Evolutionary conservation across 1,140 invertebrate species (phyloP).

Genomic region (Pissodes strobi): DNA sequence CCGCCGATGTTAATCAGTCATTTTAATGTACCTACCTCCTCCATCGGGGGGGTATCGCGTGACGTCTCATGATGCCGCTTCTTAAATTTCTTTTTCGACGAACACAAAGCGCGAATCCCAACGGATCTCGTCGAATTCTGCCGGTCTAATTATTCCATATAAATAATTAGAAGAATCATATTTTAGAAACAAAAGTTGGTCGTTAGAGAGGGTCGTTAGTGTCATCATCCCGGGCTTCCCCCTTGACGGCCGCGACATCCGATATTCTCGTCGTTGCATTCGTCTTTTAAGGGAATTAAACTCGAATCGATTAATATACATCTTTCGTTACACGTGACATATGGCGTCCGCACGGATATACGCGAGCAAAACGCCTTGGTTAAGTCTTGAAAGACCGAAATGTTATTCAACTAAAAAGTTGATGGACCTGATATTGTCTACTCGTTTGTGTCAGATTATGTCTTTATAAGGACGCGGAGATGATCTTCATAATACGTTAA

Average conservation of each 20-base stretch:
- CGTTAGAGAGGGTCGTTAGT: constrained; percentile 22
- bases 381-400: too few relatives aligned
- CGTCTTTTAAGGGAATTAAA: constrained; percentile 5
- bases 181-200: constrained; percentile 29
- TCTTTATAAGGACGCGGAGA: too few relatives aligned
- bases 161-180: constrained; percentile 29
- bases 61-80: not conserved
- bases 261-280: too few relatives aligned
- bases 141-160: constrained; percentile 15
- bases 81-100: not conserved
- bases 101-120: not conserved
- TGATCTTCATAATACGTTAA: too few relatives aligned
- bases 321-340: too few relatives aligned
- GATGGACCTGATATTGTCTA: too few relatives aligned
- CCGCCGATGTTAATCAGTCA: too few relatives aligned
- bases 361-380: too few relatives aligned
- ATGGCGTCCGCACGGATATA: too few relatives aligned
- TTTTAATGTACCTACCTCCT: not conserved
- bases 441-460: too few relatives aligned
- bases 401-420: too few relatives aligned
- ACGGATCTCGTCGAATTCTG: not conserved
- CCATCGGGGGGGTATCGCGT: not conserved
- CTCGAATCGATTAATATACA: constrained; percentile 11
- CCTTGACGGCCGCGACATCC: constrained; percentile 10
- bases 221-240: not conserved